Conservation (phyloP, 2,113 vertebrate genomes). For the Gyps fulvus region DNA sequence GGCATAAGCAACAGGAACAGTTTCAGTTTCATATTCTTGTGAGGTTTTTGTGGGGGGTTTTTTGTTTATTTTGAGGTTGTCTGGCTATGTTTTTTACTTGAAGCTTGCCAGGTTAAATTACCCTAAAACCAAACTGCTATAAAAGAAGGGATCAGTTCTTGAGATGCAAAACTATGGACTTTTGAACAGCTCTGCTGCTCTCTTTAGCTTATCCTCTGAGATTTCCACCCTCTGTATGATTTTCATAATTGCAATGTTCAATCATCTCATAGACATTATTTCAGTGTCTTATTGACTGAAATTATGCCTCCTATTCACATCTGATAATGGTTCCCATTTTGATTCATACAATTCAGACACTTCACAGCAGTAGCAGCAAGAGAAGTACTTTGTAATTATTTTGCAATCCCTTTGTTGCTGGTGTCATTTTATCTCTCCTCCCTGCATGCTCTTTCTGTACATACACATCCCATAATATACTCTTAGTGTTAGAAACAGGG, state of each 20-base stretch:
- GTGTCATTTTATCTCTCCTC: background rate
- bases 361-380: background rate
- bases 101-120: background rate
- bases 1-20: background rate
- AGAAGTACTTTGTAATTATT: slow-evolving; percentile 42
- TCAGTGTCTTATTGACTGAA: slow-evolving; percentile 37
- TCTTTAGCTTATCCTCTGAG: background rate
- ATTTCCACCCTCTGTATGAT: background rate
- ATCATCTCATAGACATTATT: slow-evolving; percentile 35
- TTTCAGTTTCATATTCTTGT: background rate
- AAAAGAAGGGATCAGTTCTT: background rate
- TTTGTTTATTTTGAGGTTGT: background rate
- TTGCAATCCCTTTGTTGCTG: background rate
- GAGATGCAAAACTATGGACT: background rate
- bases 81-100: background rate
- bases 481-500: background rate
- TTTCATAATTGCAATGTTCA: slow-evolving; percentile 45
- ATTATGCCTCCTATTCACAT: background rate
- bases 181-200: background rate
- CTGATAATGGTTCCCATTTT: slow-evolving; percentile 30
- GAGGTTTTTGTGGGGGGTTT: background rate
- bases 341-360: slow-evolving; percentile 4
- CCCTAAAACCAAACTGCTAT: accelerated
- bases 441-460: background rate
- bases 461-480: background rate